phyloP scores from a whole-genome alignment of 1,140 invertebrate genomes.

The Trichogramma pretiosum region DNA sequence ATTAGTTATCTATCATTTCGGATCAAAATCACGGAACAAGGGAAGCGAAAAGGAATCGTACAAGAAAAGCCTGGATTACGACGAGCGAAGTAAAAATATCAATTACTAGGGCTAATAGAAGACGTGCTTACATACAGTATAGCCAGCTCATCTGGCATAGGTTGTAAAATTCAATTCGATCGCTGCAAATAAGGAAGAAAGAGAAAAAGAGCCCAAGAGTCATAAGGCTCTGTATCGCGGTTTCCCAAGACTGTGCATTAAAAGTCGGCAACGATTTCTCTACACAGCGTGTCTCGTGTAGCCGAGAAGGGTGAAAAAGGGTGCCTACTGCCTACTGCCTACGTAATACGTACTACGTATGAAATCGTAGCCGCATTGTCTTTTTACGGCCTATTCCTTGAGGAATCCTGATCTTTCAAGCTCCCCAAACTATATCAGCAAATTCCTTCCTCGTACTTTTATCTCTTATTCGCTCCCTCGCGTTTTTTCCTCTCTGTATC shows the following conservation, averaged over 20 bases:
- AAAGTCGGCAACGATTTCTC: not conserved
- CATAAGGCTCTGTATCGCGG: slow-evolving; percentile 4
- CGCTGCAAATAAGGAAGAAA: too few species aligned
- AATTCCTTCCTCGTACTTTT: slow-evolving; percentile 12
- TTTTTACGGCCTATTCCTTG: slow-evolving; percentile 35
- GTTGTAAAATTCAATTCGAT: slow-evolving; percentile 27
- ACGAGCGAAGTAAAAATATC: slow-evolving; percentile 8
- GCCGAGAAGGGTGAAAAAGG: too few species aligned
- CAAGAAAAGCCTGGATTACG: not conserved
- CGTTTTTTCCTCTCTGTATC: too few species aligned
- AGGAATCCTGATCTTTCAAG: too few species aligned
- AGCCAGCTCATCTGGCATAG: not conserved
- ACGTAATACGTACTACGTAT: slow-evolving; percentile 2
- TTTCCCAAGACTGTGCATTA: slow-evolving; percentile 1
- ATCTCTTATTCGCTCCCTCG: slow-evolving; percentile 5
- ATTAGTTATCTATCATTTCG: slow-evolving; percentile 4
- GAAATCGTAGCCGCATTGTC: slow-evolving; percentile 31
- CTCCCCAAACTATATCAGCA: too few species aligned
- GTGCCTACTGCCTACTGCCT: too few species aligned
- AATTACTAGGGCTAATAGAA: slow-evolving; percentile 22
- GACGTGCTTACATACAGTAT: too few species aligned
- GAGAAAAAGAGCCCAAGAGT: too few species aligned
- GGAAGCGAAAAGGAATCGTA: not conserved
- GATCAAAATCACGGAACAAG: slow-evolving; percentile 1
- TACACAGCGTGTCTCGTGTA: too few species aligned